Percentiles rank a stretch among this genome's conserved stretches.
phyloP scores from a whole-genome alignment of 2,113 vertebrate species.

The Artemisiospiza belli region DNA sequence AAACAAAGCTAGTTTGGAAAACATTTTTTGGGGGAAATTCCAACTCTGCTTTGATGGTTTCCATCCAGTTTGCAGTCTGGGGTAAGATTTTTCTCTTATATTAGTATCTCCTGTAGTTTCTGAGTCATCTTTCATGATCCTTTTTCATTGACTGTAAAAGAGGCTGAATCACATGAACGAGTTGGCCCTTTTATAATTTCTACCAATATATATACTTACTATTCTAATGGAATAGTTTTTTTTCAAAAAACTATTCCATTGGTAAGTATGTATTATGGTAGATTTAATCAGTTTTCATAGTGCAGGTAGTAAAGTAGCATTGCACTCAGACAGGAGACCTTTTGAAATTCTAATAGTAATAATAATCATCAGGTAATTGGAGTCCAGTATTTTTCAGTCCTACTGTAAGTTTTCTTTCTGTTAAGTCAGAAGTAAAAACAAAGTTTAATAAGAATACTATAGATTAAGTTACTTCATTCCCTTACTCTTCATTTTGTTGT shows the following conservation, averaged over 20 bases:
- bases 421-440: neutral
- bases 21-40: neutral
- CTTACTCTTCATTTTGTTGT: neutral
- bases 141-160: constrained; percentile 6
- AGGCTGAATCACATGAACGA: neutral
- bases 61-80: neutral
- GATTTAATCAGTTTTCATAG: neutral
- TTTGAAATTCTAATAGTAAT: neutral
- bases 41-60: neutral
- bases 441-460: neutral
- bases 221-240: no score
- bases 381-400: neutral
- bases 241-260: neutral
- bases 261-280: neutral
- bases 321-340: neutral
- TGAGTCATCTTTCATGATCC: neutral
- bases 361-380: neutral
- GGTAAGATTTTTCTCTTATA: neutral
- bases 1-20: neutral
- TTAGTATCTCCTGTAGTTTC: neutral
- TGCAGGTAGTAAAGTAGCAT: neutral
- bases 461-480: neutral
- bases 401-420: neutral
- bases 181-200: neutral
- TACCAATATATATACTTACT: no score